Percentiles rank a stretch among this genome's conserved stretches.
phyloP scores from a whole-genome alignment of 1,140 invertebrate genomes.

The Drosophila ohnishii region DNA sequence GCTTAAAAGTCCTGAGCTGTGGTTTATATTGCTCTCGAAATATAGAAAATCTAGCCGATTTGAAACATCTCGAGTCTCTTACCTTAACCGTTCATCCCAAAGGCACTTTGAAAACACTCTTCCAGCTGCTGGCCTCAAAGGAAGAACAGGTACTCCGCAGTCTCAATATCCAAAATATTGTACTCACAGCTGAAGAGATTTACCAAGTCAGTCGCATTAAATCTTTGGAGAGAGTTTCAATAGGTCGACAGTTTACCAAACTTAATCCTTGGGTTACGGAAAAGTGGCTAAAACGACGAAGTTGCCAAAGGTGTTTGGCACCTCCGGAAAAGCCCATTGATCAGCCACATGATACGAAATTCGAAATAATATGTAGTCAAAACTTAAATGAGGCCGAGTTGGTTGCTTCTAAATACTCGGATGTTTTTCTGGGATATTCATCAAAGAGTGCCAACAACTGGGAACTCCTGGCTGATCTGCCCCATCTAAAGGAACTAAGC shows the following conservation, averaged over 20 bases:
- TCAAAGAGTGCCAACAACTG: neutral
- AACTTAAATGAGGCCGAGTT: neutral
- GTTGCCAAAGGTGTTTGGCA: neutral
- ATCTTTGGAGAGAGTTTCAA: neutral
- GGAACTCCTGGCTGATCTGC: neutral
- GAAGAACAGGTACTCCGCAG: neutral
- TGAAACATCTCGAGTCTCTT: neutral
- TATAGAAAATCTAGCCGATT: neutral
- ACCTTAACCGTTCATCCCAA: slow-evolving; percentile 4
- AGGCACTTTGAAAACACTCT: neutral
- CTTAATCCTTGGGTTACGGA: neutral
- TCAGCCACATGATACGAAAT: neutral
- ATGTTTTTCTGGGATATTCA: neutral
- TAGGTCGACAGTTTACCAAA: neutral
- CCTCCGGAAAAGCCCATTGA: neutral
- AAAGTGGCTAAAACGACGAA: neutral
- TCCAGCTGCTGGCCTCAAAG: neutral
- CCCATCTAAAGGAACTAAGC: neutral
- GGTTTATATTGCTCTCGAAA: neutral
- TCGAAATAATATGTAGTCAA: neutral
- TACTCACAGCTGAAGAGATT: neutral
- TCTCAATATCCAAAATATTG: neutral
- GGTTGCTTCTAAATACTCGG: neutral
- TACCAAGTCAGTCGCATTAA: neutral
- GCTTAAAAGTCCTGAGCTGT: neutral